Evolutionary conservation across 2,113 vertebrate genomes (phyloP).

Genomic region (Anoura caudifer): DNA sequence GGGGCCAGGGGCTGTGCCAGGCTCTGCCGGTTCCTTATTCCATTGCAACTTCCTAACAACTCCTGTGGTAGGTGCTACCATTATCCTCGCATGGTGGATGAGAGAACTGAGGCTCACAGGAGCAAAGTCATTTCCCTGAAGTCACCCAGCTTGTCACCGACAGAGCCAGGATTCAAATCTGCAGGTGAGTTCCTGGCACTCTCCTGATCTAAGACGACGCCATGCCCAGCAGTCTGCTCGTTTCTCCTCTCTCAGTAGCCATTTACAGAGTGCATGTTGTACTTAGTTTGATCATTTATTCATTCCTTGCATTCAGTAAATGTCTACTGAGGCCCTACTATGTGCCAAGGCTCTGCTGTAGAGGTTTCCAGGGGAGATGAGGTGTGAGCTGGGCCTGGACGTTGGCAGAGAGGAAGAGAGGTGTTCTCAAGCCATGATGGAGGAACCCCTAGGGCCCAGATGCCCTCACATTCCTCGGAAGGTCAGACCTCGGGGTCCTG

Average conservation of each 20-base stretch:
- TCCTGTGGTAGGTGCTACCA: not conserved
- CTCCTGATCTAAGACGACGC: not conserved
- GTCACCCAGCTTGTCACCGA: not conserved
- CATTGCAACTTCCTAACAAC: not conserved
- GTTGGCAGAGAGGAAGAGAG: not conserved
- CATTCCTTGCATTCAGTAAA: not conserved
- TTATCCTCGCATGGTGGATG: not conserved
- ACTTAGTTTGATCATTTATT: not conserved
- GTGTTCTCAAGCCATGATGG: not conserved
- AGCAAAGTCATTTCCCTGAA: not conserved
- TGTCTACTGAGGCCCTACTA: not conserved
- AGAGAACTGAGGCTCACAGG: not conserved
- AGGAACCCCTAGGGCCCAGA: not conserved
- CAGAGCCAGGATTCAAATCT: not conserved
- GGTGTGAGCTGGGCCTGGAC: not conserved
- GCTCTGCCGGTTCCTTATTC: not conserved
- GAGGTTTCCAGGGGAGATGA: not conserved
- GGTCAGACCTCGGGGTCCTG: not conserved
- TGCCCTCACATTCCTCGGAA: not conserved
- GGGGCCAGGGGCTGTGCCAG: not conserved
- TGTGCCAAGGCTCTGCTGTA: not conserved
- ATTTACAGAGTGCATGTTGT: not conserved
- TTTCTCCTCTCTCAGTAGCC: not conserved
- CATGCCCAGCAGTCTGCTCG: fast-evolving
- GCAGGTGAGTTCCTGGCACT: fast-evolving